These are phyloP conservation scores for Heliconius melpomene DNA, from an alignment of 1,140 invertebrate species.

Conservation along the genomic window DNA sequence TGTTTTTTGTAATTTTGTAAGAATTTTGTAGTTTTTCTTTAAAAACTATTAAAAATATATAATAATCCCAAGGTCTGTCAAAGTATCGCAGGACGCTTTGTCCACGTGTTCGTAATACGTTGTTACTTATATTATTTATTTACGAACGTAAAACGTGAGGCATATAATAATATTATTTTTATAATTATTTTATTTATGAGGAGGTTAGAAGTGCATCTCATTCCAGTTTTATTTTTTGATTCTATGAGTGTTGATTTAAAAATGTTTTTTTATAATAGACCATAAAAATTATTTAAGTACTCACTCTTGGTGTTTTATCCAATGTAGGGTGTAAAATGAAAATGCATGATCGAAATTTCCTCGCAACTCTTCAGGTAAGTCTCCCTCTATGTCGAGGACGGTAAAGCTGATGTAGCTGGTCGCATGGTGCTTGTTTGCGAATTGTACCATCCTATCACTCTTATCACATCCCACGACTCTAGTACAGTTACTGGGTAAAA, in stretches of 20 bases:
- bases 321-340: conserved; percentile 92
- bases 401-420: conserved; percentile 82
- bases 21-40: background rate
- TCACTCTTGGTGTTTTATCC: conserved; percentile 89
- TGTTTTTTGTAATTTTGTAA: background rate
- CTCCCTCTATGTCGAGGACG: conserved; percentile 84
- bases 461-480: conserved; percentile 85
- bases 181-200: too few relatives aligned
- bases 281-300: conserved; percentile 39
- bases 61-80: background rate
- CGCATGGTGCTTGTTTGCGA: conserved; percentile 82
- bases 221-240: too few relatives aligned
- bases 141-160: background rate
- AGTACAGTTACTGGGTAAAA: conserved; percentile 81
- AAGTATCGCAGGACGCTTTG: conserved; percentile 20
- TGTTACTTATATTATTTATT: background rate
- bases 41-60: background rate
- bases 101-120: conserved; percentile 14
- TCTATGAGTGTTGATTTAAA: too few relatives aligned
- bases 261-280: too few relatives aligned
- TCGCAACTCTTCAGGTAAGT: conserved; percentile 76
- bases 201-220: too few relatives aligned
- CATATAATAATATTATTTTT: background rate
- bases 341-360: conserved; percentile 87
- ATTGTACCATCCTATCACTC: conserved; percentile 86